A percentile compares a stretch with the other conserved stretches of the same genome.
Conservation (phyloP, 2,888 invertebrate species). For the Leucania comma region DNA sequence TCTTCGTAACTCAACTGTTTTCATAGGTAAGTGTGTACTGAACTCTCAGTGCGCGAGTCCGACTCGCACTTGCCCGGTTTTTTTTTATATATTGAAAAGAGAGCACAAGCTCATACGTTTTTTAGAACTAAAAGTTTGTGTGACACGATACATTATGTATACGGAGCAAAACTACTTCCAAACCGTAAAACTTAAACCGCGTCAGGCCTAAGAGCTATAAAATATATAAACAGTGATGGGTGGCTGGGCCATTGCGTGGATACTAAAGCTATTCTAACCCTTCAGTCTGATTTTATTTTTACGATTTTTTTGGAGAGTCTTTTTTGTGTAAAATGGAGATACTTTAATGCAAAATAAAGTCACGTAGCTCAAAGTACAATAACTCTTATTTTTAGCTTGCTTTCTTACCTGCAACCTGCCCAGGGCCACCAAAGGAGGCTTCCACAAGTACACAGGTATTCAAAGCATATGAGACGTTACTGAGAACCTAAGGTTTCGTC, state of each 20-base stretch:
- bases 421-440: too few species aligned
- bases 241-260: slow-evolving; percentile 5
- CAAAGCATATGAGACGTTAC: too few species aligned
- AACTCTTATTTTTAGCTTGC: too few species aligned
- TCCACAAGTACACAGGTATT: too few species aligned
- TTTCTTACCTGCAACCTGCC: too few species aligned
- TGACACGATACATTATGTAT: slow-evolving; percentile 9
- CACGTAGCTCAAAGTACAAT: not conserved
- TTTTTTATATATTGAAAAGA: too few species aligned
- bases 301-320: slow-evolving; percentile 15
- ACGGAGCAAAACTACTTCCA: slow-evolving; percentile 26
- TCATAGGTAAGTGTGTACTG: too few species aligned
- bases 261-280: slow-evolving; percentile 7
- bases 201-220: slow-evolving; percentile 9
- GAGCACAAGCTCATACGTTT: not conserved
- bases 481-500: too few species aligned
- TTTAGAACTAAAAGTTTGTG: not conserved
- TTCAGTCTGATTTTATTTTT: slow-evolving; percentile 29
- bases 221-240: slow-evolving; percentile 31
- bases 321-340: slow-evolving; percentile 3
- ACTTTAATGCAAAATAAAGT: not conserved
- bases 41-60: too few species aligned
- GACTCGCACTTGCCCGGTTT: too few species aligned
- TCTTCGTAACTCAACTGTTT: too few species aligned
- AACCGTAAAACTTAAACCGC: slow-evolving; percentile 23